phyloP scores from a whole-genome alignment of 64 coral and sea anemone genomes.

The Anthopleura sola region DNA sequence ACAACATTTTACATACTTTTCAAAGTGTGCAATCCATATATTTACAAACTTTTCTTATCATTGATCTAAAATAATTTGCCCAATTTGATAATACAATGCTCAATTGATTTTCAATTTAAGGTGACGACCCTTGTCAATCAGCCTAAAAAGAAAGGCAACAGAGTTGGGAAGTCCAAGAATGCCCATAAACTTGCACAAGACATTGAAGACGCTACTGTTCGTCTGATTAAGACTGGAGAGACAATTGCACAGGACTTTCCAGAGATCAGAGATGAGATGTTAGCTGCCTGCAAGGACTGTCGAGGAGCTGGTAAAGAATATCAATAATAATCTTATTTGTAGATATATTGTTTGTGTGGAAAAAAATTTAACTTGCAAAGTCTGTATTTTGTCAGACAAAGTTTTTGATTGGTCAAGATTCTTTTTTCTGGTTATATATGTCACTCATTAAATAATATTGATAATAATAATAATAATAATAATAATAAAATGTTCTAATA shows the following conservation, averaged over 20 bases:
- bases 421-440: too few relatives aligned
- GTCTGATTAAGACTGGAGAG: conserved; percentile 88
- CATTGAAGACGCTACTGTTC: conserved; percentile 83
- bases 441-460: too few relatives aligned
- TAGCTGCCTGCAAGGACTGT: conserved; percentile 74
- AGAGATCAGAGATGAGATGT: conserved; percentile 86
- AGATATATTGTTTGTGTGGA: too few relatives aligned
- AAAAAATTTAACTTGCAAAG: too few relatives aligned
- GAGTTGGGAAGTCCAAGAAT: conserved; percentile 90
- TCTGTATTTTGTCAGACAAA: too few relatives aligned
- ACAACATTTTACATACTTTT: not conserved
- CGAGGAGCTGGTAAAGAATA: conserved; percentile 57
- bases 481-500: too few relatives aligned
- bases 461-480: too few relatives aligned
- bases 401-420: too few relatives aligned
- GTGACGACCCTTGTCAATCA: conserved; percentile 89
- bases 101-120: conserved; percentile 14
- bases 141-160: conserved; percentile 81
- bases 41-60: not conserved
- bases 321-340: not conserved
- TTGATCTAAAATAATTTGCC: not conserved
- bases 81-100: not conserved
- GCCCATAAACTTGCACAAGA: conserved; percentile 90
- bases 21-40: not conserved
- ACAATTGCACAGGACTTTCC: conserved; percentile 82